phyloP scores from a whole-genome alignment of 2,797 vertebrate genomes.

The Limosa lapponica region DNA sequence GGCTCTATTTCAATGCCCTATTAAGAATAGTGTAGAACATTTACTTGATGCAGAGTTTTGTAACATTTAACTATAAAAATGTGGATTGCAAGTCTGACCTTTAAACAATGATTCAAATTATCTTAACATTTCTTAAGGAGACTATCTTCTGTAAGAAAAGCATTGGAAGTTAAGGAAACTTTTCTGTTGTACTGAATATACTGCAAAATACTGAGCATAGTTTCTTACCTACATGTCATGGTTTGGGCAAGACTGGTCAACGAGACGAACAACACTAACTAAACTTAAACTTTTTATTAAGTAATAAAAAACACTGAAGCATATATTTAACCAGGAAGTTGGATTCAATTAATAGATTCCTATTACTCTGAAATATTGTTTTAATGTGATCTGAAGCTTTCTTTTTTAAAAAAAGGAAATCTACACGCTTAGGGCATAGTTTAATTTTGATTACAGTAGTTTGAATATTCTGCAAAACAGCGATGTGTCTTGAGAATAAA shows the following conservation, averaged over 20 bases:
- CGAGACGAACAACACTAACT: background rate
- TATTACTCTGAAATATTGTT: background rate
- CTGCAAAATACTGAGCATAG: background rate
- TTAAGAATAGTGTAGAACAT: background rate
- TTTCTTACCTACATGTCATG: background rate
- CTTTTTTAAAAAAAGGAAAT: background rate
- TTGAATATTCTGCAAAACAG: slow-evolving; percentile 30
- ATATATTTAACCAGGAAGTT: background rate
- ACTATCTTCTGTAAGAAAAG: background rate
- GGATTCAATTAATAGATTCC: background rate
- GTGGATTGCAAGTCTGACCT: background rate
- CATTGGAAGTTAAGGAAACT: background rate
- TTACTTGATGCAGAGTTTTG: background rate
- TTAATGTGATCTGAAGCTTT: background rate
- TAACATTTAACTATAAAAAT: background rate
- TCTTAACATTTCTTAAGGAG: background rate
- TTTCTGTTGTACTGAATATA: background rate
- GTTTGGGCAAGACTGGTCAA: no score
- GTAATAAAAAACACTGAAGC: background rate
- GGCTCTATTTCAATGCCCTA: background rate
- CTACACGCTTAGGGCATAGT: background rate
- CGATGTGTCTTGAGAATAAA: slow-evolving; percentile 35
- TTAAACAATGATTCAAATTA: background rate
- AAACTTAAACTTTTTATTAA: background rate
- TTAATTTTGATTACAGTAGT: slow-evolving; percentile 18